Evolutionary conservation across 1,140 invertebrate genomes (phyloP), one percentile per base, ranked within the genome.

Genomic region (Heliconius hermathena): DNA sequence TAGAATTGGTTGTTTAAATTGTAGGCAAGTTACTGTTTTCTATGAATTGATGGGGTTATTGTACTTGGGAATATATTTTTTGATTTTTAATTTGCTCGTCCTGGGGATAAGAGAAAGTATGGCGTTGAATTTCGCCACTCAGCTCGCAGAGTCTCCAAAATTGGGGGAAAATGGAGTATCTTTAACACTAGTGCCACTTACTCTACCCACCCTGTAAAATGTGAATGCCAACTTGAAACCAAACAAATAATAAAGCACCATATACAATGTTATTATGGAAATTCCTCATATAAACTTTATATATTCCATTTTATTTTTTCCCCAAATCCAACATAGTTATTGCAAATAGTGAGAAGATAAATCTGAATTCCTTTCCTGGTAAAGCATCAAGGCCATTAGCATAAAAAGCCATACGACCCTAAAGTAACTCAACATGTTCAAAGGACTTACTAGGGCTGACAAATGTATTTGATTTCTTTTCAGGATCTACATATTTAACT

Each of bases 391-490:
- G 41, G 57, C 22, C 74, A 74, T 78, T 78, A 78, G 54, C 77
- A 78, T 78, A 78, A 78, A 77, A 78, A 78, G 77, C 54, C 72
- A 78, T 74, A 71, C 72, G 77, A 46, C 54, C 77, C 77, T 78
- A 73, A 74, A 78, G 77, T 60, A 60, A 78, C 73, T 78, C 77
- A 70, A 73, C 77, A 78, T 78, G 77, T 74, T 73, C 22, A 78
- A 52, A 74, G 57, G 52, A 33, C 77, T 54, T 57, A n/a, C 16
- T 22, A 78, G 73, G 77, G 77, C 57, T 78, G 77, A 70, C 76
- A 66, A 66, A 66, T 66, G 60, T 66, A 60, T 60, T 60, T 60
- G 54, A 60, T 60, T 60, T 60, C 54, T 60, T 60, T 60, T 60
- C 54, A 60, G 54, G 54, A 60, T 60, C n/a, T 60, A n/a, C 54